Conservation (phyloP, 2,113 vertebrate species). For the Corythornis vintsioides region DNA sequence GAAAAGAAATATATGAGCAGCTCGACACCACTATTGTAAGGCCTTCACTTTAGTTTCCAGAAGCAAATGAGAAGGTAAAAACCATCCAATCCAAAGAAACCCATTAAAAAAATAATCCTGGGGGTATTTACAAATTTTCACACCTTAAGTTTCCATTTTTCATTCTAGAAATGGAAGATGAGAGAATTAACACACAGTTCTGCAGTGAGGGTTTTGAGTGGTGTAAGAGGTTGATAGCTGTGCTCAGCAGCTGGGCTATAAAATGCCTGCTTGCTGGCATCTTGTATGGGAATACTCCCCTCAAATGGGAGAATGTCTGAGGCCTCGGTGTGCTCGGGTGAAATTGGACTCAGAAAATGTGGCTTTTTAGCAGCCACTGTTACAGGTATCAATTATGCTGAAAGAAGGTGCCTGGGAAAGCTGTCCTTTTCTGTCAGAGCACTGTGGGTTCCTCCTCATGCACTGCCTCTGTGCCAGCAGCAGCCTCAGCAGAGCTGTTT, state of each 20-base stretch:
- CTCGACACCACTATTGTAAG: not conserved
- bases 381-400: not conserved
- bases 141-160: not conserved
- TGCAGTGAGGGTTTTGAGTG: not conserved
- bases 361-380: not conserved
- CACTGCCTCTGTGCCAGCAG: not conserved
- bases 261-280: not conserved
- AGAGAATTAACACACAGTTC: not conserved
- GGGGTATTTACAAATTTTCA: not conserved
- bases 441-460: not conserved
- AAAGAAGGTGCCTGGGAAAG: not conserved
- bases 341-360: not conserved
- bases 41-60: not conserved
- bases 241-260: not conserved
- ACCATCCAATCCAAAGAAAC: not conserved
- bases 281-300: fast-evolving
- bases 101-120: not conserved
- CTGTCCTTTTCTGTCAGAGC: not conserved
- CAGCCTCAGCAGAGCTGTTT: not conserved
- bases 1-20: not conserved
- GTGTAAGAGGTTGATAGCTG: not conserved
- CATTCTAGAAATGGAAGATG: not conserved
- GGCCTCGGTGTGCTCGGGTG: not conserved
- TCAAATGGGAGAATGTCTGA: not conserved
- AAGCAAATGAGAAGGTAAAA: not conserved